Evolutionary conservation across 92 coral and sea anemone genomes (phyloP), one percentile per base, ranked within the genome.

Genomic region (Palythoa caribaeorum): DNA sequence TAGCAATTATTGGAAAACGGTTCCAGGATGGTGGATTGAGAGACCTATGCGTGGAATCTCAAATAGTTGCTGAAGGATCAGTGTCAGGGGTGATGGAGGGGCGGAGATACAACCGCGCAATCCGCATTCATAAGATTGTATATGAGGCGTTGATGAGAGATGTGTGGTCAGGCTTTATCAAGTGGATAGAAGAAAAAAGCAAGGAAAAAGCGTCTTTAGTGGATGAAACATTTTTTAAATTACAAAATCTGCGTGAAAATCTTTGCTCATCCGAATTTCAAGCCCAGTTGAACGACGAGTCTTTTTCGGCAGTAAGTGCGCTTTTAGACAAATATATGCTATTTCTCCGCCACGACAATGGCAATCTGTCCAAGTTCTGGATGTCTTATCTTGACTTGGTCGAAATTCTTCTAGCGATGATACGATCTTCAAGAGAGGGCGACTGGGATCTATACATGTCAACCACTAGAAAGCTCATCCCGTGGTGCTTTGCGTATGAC

Each of bases 401-500:
- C 39, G 87, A 85, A 13, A 74, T 89, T 38, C 51, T 92, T 35
- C 91, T 92, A 8, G 88, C 76, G 2, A 69, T 92, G 80, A 5
- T 92, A 28, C 63, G 91, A 54, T 88, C 88, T 3, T 77, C 90
- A 69, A 73, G 95, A 54, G 93, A 87, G 65, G 95, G 93, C 13
- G 60, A 92, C 81, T 90, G 88, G 93, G 71, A 83, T 36, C 90
- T 92, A 13, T 83, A 90, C 77, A 44, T 90, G 40, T 71, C 76
- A 2, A 71, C 76, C 28, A 77, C 78, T 12, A 84, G 88, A 47
- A 83, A 53, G 16, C 28, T 79, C 57, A 60, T 90, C 73, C 92
- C 95, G 1, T 93, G 93, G 90, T 93, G 95, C 74, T 90, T 93
- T 80, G 93, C 95, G 15, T 90, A 93, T 80, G 90, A 93, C 57